These are phyloP conservation scores for Proterorhinus semilunaris DNA, from an alignment of 2,113 vertebrate species.

Conservation along the genomic window DNA sequence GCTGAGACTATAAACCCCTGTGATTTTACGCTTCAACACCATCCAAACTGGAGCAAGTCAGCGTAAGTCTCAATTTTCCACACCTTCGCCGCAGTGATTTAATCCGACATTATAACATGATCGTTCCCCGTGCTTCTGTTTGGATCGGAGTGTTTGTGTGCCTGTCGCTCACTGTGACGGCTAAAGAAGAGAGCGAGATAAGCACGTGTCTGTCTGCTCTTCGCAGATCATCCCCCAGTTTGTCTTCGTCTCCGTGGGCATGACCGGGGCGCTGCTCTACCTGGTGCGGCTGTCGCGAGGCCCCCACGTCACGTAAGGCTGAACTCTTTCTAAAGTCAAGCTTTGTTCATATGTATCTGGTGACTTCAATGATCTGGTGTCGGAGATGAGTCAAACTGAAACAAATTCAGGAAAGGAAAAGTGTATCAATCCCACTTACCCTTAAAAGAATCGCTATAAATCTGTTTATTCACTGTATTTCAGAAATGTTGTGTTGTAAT, in stretches of 20 bases:
- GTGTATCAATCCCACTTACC: no score
- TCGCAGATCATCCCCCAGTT: constrained; percentile 64
- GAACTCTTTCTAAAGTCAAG: background rate
- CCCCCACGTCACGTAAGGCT: constrained; percentile 46
- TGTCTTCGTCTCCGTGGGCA: constrained; percentile 45
- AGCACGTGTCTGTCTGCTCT: constrained; percentile 31
- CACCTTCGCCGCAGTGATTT: constrained; percentile 35
- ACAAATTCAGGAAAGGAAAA: background rate
- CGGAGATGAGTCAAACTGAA: background rate
- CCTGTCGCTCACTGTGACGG: constrained; percentile 71
- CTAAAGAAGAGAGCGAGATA: constrained; percentile 38
- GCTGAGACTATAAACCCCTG: background rate
- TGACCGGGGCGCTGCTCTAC: constrained; percentile 50
- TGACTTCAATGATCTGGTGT: no score
- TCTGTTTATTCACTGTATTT: no score
- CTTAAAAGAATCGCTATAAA: no score
- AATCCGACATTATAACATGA: constrained; percentile 46
- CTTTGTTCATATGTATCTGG: no score
- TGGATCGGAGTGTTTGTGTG: constrained; percentile 59
- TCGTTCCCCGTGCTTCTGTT: constrained; percentile 54
- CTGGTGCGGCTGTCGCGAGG: constrained; percentile 57
- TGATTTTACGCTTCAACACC: background rate
- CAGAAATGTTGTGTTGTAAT: no score
- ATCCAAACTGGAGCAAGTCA: background rate
- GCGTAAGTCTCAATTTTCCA: constrained; percentile 19